Base-by-base conservation (phyloP, 2,888 invertebrate genomes). In the Pegoplata infirma region DNA sequence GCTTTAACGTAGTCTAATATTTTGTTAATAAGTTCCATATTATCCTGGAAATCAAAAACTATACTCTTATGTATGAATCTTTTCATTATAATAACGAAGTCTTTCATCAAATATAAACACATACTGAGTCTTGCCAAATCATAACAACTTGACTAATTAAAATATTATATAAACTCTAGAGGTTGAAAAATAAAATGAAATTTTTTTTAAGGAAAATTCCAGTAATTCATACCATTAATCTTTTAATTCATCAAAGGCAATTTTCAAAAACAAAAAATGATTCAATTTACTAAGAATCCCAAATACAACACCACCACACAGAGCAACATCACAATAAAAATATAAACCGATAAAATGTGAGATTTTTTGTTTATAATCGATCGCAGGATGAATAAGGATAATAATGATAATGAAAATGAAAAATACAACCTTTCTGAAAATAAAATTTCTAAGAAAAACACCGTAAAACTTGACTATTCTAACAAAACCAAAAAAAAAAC, bases 391-490 rank as follows among this genome's bases (percentile, higher is more conserved):
- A 56, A 44, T 49, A 28, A 25, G 25, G 47, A 56, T 40, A 32
- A 44, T 49, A 28, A 25, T 19, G 47, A 56, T 40, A 32, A 63
- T 61, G 25, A 68, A 61, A 63, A 68, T 56, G 47, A 63, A 68
- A 68, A 63, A 53, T 59, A 28, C 3, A 67, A 66, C 2, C 44
- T 59, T 66, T 61, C 12, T 32, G 51, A 32, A 28, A 1, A 40
- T n/a, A 28, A 28, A 51, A 51, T 25, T 79, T 69, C 79, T 12
- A 21, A 47, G 77, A 79, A 79, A 79, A 79, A 71, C 47, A 71
- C 69, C 79, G 75, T 66, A 75, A 75, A 75, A 71, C 75, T 66
- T 32, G 36, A 14, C 16, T 53, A 25, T 53, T 23, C 5, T 5
- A 49, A 36, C 10, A 32, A 32, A 32, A 32, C 32, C 19, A 23